Evolutionary conservation across 2,888 invertebrate genomes (phyloP).

Genomic region (Tachina grossa): DNA sequence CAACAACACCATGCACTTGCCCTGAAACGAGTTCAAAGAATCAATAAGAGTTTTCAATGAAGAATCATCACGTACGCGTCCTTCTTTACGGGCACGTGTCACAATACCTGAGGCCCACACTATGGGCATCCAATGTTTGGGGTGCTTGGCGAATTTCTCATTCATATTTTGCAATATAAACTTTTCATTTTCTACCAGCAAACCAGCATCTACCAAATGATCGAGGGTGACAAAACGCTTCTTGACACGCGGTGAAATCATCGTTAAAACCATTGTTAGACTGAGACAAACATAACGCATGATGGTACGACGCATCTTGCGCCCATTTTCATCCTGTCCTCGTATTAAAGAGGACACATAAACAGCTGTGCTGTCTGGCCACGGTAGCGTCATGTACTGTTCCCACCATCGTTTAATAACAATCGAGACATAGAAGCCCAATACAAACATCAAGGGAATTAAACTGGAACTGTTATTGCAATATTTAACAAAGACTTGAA

Average conservation of each 20-base stretch:
- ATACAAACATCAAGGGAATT: conserved; percentile 95
- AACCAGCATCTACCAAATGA: conserved; percentile 91
- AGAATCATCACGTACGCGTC: conserved; percentile 93
- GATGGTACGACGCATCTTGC: conserved; percentile 91
- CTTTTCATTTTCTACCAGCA: conserved; percentile 91
- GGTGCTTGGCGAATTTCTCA: conserved; percentile 88
- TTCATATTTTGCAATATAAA: conserved; percentile 89
- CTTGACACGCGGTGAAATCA: conserved; percentile 94
- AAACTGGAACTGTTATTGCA: conserved; percentile 91
- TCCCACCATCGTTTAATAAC: conserved; percentile 96
- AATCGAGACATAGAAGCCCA: conserved; percentile 95
- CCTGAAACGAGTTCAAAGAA: conserved; percentile 91
- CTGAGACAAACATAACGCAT: conserved; percentile 92
- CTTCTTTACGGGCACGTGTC: conserved; percentile 92
- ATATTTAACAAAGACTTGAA: conserved; percentile 91
- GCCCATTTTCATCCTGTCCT: conserved; percentile 91
- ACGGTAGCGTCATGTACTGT: conserved; percentile 91
- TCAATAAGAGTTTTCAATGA: conserved; percentile 95
- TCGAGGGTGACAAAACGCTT: conserved; percentile 92
- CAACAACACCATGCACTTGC: conserved; percentile 88
- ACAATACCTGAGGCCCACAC: conserved; percentile 95
- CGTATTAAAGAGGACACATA: conserved; percentile 91
- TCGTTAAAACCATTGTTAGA: conserved; percentile 91
- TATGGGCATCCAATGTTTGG: conserved; percentile 94
- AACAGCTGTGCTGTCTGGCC: conserved; percentile 92